Conservation (phyloP, 2,888 invertebrate genomes). For the Euphydryas editha region DNA sequence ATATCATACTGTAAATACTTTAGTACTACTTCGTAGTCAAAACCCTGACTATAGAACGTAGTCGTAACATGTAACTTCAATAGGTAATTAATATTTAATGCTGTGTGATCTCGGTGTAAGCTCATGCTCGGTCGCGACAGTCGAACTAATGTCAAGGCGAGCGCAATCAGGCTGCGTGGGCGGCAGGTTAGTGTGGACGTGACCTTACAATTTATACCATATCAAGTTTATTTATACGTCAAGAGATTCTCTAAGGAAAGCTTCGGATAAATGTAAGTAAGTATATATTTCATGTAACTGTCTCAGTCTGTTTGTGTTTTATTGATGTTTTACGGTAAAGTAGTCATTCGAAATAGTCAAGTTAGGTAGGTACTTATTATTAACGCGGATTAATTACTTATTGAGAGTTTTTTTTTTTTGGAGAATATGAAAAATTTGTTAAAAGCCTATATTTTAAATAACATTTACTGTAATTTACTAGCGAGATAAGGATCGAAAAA, state of each 20-base stretch:
- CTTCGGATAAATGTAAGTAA: conserved; percentile 25
- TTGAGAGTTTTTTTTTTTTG: too few species aligned
- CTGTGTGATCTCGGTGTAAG: conserved; percentile 48
- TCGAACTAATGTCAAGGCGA: conserved; percentile 81
- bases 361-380: too few species aligned
- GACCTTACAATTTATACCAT: conserved; percentile 38
- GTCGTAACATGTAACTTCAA: conserved; percentile 4
- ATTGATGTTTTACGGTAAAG: conserved; percentile 7
- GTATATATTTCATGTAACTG: conserved; percentile 15
- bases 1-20: too few species aligned
- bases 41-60: background rate
- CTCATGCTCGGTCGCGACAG: conserved; percentile 66
- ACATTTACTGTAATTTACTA: too few species aligned
- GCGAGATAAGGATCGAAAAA: too few species aligned
- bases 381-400: too few species aligned
- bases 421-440: too few species aligned
- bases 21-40: background rate
- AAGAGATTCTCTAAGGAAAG: conserved; percentile 27
- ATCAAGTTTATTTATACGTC: conserved; percentile 37
- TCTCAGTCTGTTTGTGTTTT: background rate
- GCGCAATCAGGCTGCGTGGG: conserved; percentile 80
- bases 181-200: conserved; percentile 59
- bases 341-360: background rate
- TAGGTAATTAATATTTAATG: conserved; percentile 22
- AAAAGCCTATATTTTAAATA: too few species aligned